A percentile compares a stretch with the other conserved stretches of the same genome.
phyloP scores from a whole-genome alignment of 2,113 vertebrate genomes.

The Melanerpes aurifrons region DNA sequence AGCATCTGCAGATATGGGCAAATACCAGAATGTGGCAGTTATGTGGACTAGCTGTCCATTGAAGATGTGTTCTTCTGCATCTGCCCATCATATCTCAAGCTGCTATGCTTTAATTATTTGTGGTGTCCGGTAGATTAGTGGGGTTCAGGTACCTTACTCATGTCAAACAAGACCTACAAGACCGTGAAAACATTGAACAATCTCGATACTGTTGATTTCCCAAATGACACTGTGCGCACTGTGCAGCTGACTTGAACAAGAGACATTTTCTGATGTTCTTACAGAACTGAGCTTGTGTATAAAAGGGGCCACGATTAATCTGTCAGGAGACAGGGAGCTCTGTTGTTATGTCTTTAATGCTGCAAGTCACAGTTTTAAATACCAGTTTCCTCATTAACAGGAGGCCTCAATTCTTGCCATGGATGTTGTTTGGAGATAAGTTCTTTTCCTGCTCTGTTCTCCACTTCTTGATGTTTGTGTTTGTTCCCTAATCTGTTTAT shows the following conservation, averaged over 20 bases:
- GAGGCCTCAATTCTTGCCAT: background rate
- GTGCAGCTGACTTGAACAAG: background rate
- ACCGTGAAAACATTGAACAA: background rate
- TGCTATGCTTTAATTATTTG: background rate
- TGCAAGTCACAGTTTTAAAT: background rate
- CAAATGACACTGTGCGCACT: background rate
- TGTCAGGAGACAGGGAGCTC: background rate
- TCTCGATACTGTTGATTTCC: background rate
- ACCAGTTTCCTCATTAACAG: background rate
- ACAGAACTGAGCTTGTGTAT: background rate
- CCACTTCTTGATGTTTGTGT: background rate
- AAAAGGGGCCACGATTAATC: accelerated
- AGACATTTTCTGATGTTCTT: background rate
- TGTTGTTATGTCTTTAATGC: background rate
- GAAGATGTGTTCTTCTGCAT: background rate
- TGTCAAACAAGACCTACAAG: background rate
- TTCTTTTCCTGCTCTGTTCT: background rate
- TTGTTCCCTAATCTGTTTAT: constrained; percentile 14
- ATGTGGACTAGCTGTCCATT: background rate
- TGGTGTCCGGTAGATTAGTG: background rate
- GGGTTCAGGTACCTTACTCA: background rate
- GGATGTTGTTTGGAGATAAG: background rate
- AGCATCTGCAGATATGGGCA: background rate
- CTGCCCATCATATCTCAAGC: background rate
- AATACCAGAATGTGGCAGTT: background rate